Conservation (phyloP, 2,113 vertebrate species). For the Anarrhichthys ocellatus region DNA sequence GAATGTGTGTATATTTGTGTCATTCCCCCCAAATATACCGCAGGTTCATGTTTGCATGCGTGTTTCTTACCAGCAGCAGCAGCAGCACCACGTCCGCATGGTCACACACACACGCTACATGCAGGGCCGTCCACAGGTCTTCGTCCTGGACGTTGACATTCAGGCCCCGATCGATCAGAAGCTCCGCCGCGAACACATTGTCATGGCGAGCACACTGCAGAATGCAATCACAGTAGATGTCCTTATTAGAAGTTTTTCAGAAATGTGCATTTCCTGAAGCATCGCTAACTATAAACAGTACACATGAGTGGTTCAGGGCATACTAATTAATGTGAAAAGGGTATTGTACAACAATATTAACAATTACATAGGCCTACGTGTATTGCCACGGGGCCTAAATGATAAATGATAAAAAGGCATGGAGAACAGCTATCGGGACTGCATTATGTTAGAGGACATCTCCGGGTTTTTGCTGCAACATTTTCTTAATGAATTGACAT, state of each 20-base stretch:
- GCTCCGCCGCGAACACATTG: constrained; percentile 92
- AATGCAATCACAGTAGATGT: constrained; percentile 24
- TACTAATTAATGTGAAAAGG: constrained; percentile 24
- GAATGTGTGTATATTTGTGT: not conserved
- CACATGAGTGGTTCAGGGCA: constrained; percentile 16
- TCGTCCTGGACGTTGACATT: constrained; percentile 95
- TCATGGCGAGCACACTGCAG: constrained; percentile 94
- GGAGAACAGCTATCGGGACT: not conserved
- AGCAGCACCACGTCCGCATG: constrained; percentile 91
- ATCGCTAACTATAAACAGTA: not conserved
- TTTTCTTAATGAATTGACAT: not conserved
- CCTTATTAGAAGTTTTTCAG: not conserved
- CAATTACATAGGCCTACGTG: constrained; percentile 8
- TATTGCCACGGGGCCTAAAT: not conserved
- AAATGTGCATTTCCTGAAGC: not conserved
- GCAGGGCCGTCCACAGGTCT: constrained; percentile 95
- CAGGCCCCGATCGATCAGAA: constrained; percentile 92
- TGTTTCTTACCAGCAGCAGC: constrained; percentile 87
- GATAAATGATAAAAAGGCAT: not conserved
- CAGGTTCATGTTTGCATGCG: not conserved
- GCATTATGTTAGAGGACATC: not conserved
- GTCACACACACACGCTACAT: constrained; percentile 93
- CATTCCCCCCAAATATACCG: not conserved
- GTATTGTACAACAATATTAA: not conserved
- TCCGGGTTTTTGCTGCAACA: not conserved